Conservation (phyloP, 1,140 invertebrate species). For the Lordiphosa stackelbergi region DNA sequence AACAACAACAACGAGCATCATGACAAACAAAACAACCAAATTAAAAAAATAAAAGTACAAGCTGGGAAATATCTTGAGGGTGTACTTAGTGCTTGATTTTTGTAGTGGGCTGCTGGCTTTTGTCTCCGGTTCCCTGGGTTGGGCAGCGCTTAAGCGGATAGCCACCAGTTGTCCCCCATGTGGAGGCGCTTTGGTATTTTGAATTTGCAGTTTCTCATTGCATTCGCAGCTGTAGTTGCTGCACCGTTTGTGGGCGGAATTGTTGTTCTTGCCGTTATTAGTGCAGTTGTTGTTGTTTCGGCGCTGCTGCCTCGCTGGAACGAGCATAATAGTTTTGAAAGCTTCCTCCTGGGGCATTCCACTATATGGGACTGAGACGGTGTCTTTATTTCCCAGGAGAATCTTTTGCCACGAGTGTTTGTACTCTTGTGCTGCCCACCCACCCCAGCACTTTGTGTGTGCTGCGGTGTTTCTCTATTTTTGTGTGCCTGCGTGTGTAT, state of each 20-base stretch:
- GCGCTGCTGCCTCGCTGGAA: constrained; percentile 43
- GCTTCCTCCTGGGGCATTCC: constrained; percentile 70
- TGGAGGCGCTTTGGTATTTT: constrained; percentile 56
- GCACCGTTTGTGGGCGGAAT: constrained; percentile 20
- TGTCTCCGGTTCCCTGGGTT: constrained; percentile 26
- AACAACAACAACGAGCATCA: constrained; percentile 41
- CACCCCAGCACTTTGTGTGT: constrained; percentile 7
- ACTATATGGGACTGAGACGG: constrained; percentile 57
- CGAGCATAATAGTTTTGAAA: constrained; percentile 73
- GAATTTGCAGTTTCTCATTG: constrained; percentile 62
- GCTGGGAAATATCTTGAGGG: constrained; percentile 68
- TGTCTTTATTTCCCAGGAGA: constrained; percentile 73
- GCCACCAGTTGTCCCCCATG: constrained; percentile 18
- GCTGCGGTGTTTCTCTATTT: background rate
- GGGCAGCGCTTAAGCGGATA: constrained; percentile 58
- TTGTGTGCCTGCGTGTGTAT: constrained; percentile 31
- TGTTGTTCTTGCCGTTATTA: constrained; percentile 67
- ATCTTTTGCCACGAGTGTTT: constrained; percentile 70
- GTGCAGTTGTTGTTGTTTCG: constrained; percentile 54
- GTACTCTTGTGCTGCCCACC: constrained; percentile 34
- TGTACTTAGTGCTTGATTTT: constrained; percentile 70
- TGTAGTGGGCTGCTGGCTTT: constrained; percentile 56
- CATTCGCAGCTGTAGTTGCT: constrained; percentile 42
- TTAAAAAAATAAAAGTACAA: constrained; percentile 52
- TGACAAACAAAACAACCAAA: constrained; percentile 68